Evolutionary conservation across 2,113 vertebrate species (phyloP).

Genomic region (Larimichthys crocea): DNA sequence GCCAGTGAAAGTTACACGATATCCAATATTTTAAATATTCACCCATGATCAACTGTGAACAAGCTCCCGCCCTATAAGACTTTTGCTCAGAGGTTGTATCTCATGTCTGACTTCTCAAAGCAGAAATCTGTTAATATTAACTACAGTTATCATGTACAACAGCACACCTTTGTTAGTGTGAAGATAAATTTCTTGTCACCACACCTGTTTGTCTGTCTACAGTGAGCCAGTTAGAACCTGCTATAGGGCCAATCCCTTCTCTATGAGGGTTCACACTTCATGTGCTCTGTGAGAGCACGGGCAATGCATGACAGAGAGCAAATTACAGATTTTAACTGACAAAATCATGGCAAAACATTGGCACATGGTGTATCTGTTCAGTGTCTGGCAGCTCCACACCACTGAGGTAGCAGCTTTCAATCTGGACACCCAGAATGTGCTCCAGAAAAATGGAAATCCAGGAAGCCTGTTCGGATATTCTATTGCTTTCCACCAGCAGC

Average conservation of each 20-base stretch:
- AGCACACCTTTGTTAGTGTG: conserved; percentile 6
- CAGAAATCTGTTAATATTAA: conserved; percentile 66
- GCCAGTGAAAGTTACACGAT: neutral
- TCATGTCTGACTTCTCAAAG: neutral
- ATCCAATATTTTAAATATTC: neutral
- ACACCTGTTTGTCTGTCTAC: conserved; percentile 46
- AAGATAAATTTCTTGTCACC: conserved; percentile 44
- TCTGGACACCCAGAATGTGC: conserved; percentile 85
- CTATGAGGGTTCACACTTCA: neutral
- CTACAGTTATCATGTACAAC: conserved; percentile 30
- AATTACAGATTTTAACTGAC: neutral
- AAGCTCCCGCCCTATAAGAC: neutral
- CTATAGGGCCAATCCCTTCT: conserved; percentile 27
- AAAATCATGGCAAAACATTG: conserved; percentile 42
- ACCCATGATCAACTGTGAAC: neutral
- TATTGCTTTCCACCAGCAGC: conserved; percentile 90
- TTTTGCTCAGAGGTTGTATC: conserved; percentile 21
- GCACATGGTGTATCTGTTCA: conserved; percentile 46
- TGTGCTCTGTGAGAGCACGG: neutral
- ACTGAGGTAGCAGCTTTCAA: conserved; percentile 84
- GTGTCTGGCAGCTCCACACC: conserved; percentile 29
- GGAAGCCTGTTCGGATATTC: conserved; percentile 92
- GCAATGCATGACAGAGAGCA: neutral
- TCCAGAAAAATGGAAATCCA: conserved; percentile 84
- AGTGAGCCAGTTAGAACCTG: conserved; percentile 28